These are phyloP conservation scores for Oligia latruncula DNA, from an alignment of 2,888 invertebrate species.

Conservation along the genomic window DNA sequence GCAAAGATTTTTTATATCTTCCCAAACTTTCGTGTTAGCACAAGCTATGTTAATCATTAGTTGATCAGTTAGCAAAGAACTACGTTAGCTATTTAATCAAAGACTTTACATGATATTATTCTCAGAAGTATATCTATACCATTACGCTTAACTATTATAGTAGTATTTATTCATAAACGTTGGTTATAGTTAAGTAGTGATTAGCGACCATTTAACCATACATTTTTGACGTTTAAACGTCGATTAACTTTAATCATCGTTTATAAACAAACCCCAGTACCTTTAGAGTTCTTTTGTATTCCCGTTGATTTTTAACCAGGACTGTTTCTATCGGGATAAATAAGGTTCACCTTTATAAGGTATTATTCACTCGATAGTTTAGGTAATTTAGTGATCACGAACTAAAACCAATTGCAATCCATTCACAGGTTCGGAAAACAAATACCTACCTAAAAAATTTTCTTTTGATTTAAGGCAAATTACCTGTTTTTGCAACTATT, in stretches of 20 bases:
- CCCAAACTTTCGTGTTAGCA: neutral
- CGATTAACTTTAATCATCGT: too few species aligned
- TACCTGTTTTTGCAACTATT: neutral
- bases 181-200: too few species aligned
- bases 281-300: too few species aligned
- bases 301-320: too few species aligned
- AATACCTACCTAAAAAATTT: neutral
- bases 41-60: neutral
- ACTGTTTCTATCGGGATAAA: too few species aligned
- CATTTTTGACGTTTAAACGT: too few species aligned
- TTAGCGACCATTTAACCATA: too few species aligned
- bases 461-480: neutral
- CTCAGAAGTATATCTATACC: neutral
- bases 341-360: neutral
- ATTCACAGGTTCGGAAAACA: neutral
- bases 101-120: neutral
- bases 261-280: too few species aligned
- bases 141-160: too few species aligned
- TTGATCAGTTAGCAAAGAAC: neutral
- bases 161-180: too few species aligned
- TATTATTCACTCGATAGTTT: neutral
- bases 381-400: too few species aligned
- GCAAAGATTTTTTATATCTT: neutral
- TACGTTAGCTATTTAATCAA: neutral
- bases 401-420: neutral